Conservation (phyloP, 2,888 invertebrate genomes). For the Steinernema hermaphroditum region DNA sequence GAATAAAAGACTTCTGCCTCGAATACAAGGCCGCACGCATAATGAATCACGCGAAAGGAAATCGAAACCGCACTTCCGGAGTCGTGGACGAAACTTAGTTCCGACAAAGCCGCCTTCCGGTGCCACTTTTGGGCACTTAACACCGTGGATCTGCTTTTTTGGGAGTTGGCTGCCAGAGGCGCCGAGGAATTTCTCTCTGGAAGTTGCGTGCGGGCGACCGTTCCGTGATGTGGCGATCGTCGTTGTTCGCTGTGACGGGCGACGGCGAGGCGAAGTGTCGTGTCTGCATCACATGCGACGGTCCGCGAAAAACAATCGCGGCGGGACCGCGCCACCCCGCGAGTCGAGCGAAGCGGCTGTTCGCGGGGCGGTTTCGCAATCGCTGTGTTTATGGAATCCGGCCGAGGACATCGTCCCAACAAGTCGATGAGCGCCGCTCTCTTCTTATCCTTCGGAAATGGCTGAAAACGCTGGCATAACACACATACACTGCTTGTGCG, state of each 20-base stretch:
- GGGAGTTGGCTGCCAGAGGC: not conserved
- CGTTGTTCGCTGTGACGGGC: not conserved
- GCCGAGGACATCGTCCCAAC: too few species aligned
- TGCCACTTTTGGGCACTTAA: conserved; percentile 7
- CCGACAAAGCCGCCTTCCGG: not conserved
- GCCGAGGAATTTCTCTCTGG: not conserved
- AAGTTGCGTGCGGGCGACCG: not conserved
- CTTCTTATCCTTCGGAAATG: too few species aligned
- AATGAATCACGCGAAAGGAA: conserved; percentile 12
- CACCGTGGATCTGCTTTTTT: conserved; percentile 3
- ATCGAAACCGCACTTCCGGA: not conserved
- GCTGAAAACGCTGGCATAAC: too few species aligned
- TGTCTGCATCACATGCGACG: conserved; percentile 2
- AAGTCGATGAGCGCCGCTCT: too few species aligned
- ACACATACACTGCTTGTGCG: too few species aligned
- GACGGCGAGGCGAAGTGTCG: not conserved
- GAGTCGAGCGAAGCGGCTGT: too few species aligned
- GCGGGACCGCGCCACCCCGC: too few species aligned
- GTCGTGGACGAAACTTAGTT: not conserved
- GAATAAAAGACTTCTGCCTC: not conserved
- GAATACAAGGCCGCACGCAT: conserved; percentile 6
- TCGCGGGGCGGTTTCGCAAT: too few species aligned
- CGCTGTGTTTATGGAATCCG: too few species aligned
- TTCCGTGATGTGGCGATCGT: not conserved
- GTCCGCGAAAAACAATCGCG: too few species aligned